Percentiles rank a stretch among this genome's conserved stretches.
Conservation (phyloP, 2,113 vertebrate genomes). For the Neodon shergylaensis region DNA sequence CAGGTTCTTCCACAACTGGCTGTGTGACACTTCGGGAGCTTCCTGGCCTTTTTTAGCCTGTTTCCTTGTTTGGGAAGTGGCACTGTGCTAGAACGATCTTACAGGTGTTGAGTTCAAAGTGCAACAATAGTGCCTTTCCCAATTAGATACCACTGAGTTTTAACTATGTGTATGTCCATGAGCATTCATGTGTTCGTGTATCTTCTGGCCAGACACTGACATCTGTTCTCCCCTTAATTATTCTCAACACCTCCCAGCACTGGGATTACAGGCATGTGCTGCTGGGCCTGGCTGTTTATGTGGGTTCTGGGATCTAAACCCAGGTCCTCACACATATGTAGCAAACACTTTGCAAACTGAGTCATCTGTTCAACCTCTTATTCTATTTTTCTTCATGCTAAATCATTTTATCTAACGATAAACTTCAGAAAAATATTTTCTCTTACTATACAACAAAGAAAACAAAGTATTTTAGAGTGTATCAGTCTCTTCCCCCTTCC, state of each 20-base stretch:
- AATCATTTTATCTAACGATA: constrained; percentile 44
- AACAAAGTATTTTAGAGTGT: background rate
- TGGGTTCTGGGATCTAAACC: background rate
- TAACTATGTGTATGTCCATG: background rate
- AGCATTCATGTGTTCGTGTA: background rate
- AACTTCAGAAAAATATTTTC: constrained; percentile 29
- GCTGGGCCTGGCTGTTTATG: background rate
- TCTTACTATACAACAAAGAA: constrained; percentile 14
- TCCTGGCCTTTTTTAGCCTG: background rate
- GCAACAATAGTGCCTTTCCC: background rate
- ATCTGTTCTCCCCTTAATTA: background rate
- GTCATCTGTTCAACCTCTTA: background rate
- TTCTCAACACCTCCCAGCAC: background rate
- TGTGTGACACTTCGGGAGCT: background rate
- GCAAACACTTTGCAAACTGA: background rate
- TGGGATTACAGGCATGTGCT: background rate
- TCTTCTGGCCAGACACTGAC: background rate
- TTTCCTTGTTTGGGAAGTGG: background rate
- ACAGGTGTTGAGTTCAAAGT: constrained; percentile 27
- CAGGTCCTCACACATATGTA: background rate
- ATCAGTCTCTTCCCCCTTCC: background rate
- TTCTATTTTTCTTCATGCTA: constrained; percentile 11
- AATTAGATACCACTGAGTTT: background rate
- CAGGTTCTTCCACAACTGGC: background rate
- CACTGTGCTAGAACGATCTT: background rate